Evolutionary conservation across 2,113 vertebrate genomes (phyloP), one percentile per base, ranked within the genome.

Genomic region (Zeus faber): DNA sequence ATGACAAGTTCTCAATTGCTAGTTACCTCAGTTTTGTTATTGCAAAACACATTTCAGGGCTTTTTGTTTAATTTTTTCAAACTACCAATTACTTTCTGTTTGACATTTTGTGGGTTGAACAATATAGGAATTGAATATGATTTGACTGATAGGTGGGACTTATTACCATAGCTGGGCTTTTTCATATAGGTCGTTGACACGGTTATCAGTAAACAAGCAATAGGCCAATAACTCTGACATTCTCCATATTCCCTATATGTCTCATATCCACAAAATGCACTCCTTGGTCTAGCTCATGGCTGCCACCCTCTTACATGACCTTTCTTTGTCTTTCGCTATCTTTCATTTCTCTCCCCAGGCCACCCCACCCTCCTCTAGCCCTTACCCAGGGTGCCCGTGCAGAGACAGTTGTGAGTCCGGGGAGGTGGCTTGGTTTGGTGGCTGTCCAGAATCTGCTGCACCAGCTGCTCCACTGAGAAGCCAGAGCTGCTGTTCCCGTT

Each of bases 361-460:
- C 35, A 54, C 54, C 61, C 62, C 61, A 23, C 33, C 41, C 0
- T 29, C 41, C 0, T 0, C 47, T 52, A 52, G 50, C 70, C 65
- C 94, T 98, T 92, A 99, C 97, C 97, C 90, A 97, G 87, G 87
- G 93, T 93, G 89, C 97, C 94, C 26, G 96, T 94, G 92, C 97
- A 99, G 80, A 99, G 95, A 92, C 97, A 99, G 91, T 97, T 98
- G 93, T 99, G 97, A 84, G 97, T 99, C 86, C 96, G 94, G 43
- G 97, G 96, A 87, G 97, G 95, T 16, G 97, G 97, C 87, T 99
- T 99, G 85, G 93, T 98, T 92, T 99, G 97, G 91, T 99, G 97
- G 86, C 96, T 99, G 65, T 99, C 97, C 21, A 99, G 94, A 87
- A 99, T 99, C 91, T 99, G 97, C 85, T 99, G 97, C 62, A 99